Evolutionary conservation across 2,888 invertebrate genomes (phyloP).

Genomic region (Pasiphila rectangulata): DNA sequence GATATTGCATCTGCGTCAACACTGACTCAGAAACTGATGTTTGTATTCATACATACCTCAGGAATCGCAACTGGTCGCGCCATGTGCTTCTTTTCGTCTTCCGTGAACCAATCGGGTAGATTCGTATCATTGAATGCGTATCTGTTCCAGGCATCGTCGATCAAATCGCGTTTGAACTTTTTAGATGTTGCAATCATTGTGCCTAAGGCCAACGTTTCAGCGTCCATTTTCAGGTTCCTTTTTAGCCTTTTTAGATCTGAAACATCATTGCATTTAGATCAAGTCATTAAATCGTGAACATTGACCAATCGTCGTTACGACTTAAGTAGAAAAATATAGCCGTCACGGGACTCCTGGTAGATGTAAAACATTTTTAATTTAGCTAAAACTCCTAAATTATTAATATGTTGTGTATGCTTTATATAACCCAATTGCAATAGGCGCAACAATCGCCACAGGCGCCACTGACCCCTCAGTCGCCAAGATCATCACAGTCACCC

Average conservation of each 20-base stretch:
- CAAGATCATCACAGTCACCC: too few relatives aligned
- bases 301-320: too few relatives aligned
- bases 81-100: slow-evolving; percentile 96
- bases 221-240: slow-evolving; percentile 86
- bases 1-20: not conserved
- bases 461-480: too few relatives aligned
- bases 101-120: slow-evolving; percentile 97
- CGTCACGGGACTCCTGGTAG: too few relatives aligned
- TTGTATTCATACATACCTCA: slow-evolving; percentile 72
- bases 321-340: too few relatives aligned
- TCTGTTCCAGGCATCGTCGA: slow-evolving; percentile 95
- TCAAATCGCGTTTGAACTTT: slow-evolving; percentile 93
- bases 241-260: slow-evolving; percentile 71
- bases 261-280: too few relatives aligned
- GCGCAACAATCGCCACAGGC: too few relatives aligned
- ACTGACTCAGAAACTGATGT: slow-evolving; percentile 17
- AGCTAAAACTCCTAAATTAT: too few relatives aligned
- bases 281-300: too few relatives aligned
- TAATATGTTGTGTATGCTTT: too few relatives aligned
- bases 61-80: slow-evolving; percentile 91
- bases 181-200: slow-evolving; percentile 94
- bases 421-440: too few relatives aligned
- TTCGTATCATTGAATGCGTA: slow-evolving; percentile 95
- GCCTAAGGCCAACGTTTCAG: slow-evolving; percentile 95
- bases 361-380: too few relatives aligned